Evolutionary conservation across 2,113 vertebrate genomes (phyloP).

Genomic region (Mungos mungo): DNA sequence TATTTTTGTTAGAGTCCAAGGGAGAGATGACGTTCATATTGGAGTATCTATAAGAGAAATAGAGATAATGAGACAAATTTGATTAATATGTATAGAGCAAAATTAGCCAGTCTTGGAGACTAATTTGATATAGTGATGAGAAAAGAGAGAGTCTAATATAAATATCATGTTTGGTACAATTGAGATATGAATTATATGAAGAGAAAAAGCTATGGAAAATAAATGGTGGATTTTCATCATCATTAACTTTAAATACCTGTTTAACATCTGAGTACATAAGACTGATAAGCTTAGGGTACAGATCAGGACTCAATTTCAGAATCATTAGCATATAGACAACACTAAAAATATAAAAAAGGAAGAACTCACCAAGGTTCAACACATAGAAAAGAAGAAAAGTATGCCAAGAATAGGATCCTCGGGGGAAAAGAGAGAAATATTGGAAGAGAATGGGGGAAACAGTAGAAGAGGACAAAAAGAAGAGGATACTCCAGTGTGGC

Average conservation of each 20-base stretch:
- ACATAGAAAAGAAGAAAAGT: not conserved
- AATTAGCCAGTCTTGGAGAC: not conserved
- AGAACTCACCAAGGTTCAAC: not conserved
- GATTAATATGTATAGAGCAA: not conserved
- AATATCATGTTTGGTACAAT: not conserved
- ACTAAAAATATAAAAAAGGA: not conserved
- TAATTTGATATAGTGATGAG: not conserved
- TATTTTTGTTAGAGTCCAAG: not conserved
- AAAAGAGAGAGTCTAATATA: not conserved
- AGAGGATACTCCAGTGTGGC: not conserved
- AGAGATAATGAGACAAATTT: not conserved
- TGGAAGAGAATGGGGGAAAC: not conserved
- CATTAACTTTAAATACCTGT: not conserved
- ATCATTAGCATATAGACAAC: not conserved
- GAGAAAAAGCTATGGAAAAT: not conserved
- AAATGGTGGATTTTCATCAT: not conserved
- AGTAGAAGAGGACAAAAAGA: not conserved
- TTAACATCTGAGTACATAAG: not conserved
- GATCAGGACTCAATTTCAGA: not conserved
- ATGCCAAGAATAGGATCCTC: not conserved
- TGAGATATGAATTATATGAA: not conserved
- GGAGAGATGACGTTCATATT: not conserved
- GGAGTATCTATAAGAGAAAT: not conserved
- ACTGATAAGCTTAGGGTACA: not conserved
- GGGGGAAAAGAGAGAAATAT: not conserved